Base-by-base conservation (phyloP, 2,797 vertebrate genomes). In the Sebastes iracundus region DNA sequence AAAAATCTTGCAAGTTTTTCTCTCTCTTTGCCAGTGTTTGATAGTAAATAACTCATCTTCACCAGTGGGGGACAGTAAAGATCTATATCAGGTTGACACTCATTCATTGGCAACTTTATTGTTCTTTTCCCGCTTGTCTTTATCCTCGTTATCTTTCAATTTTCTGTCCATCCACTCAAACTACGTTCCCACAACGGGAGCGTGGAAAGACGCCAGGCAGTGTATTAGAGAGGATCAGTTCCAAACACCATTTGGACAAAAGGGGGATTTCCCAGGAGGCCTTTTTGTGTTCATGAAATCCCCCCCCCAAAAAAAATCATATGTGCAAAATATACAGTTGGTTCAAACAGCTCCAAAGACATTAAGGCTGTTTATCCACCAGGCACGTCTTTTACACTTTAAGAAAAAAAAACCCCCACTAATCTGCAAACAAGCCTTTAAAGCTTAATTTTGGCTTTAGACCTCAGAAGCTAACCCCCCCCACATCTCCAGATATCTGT, bases 1-100 rank as follows among this genome's bases (percentile, higher is more conserved):
- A 66, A 76, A 74, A 42, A 35, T n/a, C 58, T 33, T 52, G 4
- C 20, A 60, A 63, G 35, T 74, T 80, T 56, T 10, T 76, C 58
- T 64, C 52, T 27, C 5, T 77, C 42, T 60, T 22, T 55, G 42
- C 27, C 42, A 55, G 46, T 53, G 56, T 68, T 77, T 72, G 59
- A 80, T 46, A 65, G 49, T 33, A 64, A 42, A 55, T 8, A 25
- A 28, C 12, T 30, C 1, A 22, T 53, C 46, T 90, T 82, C 87
- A 80, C 88, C 93, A 93, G 79, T 76, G 22, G 94, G 91, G 90
- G 94, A 89, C 93, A 94, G 87, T 94, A 90, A 83, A 87, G 92
- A n/a, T 91, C 91, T 89, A 66, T 23, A 70, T 72, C 73, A 80
- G 22, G 16, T 72, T 82, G 62, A 58, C 62, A 23, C 52, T 64